These are phyloP conservation scores for Gambelia wislizenii DNA, from an alignment of 2,797 vertebrate genomes.

Conservation along the genomic window DNA sequence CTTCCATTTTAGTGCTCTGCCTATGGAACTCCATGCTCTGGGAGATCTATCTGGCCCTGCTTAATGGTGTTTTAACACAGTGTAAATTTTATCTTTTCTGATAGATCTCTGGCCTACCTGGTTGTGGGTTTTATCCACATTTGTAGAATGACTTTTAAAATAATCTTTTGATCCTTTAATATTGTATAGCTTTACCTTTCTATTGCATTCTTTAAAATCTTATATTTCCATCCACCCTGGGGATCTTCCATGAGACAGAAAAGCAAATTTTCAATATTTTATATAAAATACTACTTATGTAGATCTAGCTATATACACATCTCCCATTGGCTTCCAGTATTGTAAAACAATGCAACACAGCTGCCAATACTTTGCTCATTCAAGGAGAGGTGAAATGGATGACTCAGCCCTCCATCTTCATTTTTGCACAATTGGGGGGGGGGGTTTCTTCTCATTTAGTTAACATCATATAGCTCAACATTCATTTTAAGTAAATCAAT, in stretches of 20 bases:
- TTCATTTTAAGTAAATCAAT: conserved; percentile 7
- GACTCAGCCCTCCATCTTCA: neutral
- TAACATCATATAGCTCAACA: neutral
- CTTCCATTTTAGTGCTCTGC: no score
- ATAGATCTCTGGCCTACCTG: neutral
- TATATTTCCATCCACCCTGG: neutral
- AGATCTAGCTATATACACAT: neutral
- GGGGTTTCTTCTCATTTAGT: no score
- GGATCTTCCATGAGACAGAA: neutral
- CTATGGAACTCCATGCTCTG: no score
- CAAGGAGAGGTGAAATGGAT: neutral
- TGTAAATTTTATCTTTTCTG: neutral
- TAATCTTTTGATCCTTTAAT: neutral
- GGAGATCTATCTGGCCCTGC: no score
- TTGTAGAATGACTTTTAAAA: neutral
- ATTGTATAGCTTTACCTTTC: neutral
- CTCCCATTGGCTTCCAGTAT: neutral
- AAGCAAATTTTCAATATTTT: neutral
- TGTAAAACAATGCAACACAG: neutral
- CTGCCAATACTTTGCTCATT: neutral
- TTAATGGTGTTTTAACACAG: neutral
- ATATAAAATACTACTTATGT: neutral
- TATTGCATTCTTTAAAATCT: neutral
- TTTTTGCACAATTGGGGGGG: neutral
- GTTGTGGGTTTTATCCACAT: neutral